Conservation (phyloP, 92 coral and sea anemone species). For the Epizoanthus rinbou region DNA sequence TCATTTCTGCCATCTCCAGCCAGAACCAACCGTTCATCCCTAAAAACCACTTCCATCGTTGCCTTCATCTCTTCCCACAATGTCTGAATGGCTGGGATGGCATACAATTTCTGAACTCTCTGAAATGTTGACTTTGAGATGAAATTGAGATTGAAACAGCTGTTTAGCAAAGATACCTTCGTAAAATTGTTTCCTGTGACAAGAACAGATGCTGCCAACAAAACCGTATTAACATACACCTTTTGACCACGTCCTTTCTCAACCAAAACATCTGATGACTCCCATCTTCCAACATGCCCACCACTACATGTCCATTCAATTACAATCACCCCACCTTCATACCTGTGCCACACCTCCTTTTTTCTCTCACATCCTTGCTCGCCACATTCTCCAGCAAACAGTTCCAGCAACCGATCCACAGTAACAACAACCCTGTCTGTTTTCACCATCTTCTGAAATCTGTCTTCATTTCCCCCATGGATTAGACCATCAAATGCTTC, state of each 20-base stretch:
- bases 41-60: constrained; percentile 8
- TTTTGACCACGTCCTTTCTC: constrained; percentile 52
- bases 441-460: no score
- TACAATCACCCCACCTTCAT: constrained; percentile 25
- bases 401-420: constrained; percentile 1
- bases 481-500: constrained; percentile 32
- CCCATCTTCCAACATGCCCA: constrained; percentile 47
- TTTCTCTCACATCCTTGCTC: constrained; percentile 21
- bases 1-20: constrained; percentile 52
- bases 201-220: constrained; percentile 52
- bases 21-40: constrained; percentile 22
- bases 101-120: constrained; percentile 36
- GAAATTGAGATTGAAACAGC: constrained; percentile 18
- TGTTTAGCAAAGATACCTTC: constrained; percentile 19
- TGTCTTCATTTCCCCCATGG: neutral
- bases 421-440: neutral
- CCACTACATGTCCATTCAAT: constrained; percentile 47
- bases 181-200: constrained; percentile 33
- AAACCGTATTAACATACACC: constrained; percentile 42
- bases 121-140: constrained; percentile 16
- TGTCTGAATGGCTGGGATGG: constrained; percentile 13
- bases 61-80: constrained; percentile 21
- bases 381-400: constrained; percentile 39
- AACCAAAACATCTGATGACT: constrained; percentile 48
- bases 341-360: constrained; percentile 31